Evolutionary conservation across 2,888 invertebrate genomes (phyloP), one percentile per base, ranked within the genome.

Genomic region (Chloroclystis v-ata): DNA sequence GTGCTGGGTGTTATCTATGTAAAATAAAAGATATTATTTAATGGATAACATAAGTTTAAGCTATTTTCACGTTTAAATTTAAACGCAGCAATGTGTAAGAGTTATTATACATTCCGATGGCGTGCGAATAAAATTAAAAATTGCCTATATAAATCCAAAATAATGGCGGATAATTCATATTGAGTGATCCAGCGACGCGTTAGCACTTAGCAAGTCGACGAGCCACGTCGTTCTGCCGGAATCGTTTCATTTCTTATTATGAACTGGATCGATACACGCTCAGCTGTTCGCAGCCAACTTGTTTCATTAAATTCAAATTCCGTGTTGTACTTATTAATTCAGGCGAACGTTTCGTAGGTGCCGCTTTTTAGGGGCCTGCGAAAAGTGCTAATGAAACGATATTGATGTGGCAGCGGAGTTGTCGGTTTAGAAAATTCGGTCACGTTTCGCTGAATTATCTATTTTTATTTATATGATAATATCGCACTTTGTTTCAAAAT

Each of bases 291-390:
- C 72, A 65, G 70, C 77, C 72, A 88, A 89, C 82, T 89, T 88
- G 87, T 88, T 87, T 89, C 87, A 89, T 88, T 88, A 88, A 87
- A 88, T 88, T 89, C 86, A 88, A 87, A 88, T 88, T 88, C 85
- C 82, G 81, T 84, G 87, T 86, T 87, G 79, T 83, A 85, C 82
- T 89, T 89, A 88, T 88, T 87, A 88, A 89, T 87, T 88, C 85
- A 84, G 75, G 72, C 67, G 69, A 68, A 65, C 76, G 77, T 76
- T 80, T 75, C 60, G 70, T 49, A 45, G 41, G 35, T 28, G 37
- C 30, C 46, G 30, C 43, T 50, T 50, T 49, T 46, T 39, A 39
- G 46, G 39, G 39, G 28, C 61, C 70, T 71, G 37, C 25, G 38
- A 45, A 49, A 45, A 49, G 24, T 49, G 44, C 37, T 38, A 43